Conservation (phyloP, 1,140 invertebrate genomes). For the Ceratoteleas bidentatus region DNA sequence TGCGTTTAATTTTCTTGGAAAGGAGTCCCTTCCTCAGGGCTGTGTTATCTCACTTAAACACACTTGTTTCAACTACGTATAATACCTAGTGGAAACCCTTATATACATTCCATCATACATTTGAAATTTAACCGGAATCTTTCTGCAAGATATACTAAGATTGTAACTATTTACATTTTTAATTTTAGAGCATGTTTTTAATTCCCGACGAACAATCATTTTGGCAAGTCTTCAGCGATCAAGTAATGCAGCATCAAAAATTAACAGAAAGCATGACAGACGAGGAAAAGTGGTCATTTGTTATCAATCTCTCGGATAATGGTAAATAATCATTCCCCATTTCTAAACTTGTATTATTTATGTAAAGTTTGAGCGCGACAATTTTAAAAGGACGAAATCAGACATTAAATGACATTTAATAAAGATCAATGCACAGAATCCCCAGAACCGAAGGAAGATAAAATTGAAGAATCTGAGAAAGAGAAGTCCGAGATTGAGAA, state of each 20-base stretch:
- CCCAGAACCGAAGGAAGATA: background rate
- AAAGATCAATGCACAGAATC: background rate
- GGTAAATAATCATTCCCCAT: constrained; percentile 64
- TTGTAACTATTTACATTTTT: too few species aligned
- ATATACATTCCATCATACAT: too few species aligned
- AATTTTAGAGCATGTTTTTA: constrained; percentile 79
- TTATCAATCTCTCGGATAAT: constrained; percentile 77
- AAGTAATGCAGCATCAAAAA: constrained; percentile 82
- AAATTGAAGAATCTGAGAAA: constrained; percentile 4
- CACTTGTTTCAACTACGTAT: too few species aligned
- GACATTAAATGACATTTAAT: background rate
- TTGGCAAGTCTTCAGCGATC: constrained; percentile 83
- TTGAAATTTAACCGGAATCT: too few species aligned
- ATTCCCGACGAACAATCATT: constrained; percentile 81
- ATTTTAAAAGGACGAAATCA: background rate
- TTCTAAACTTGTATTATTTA: background rate
- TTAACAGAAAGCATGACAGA: constrained; percentile 83
- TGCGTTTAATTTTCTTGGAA: too few species aligned
- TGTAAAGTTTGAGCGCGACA: background rate
- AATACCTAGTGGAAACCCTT: too few species aligned
- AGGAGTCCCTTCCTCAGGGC: too few species aligned
- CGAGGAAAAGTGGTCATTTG: constrained; percentile 81
- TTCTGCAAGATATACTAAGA: too few species aligned
- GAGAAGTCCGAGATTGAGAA: background rate
- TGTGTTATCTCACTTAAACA: too few species aligned